A percentile compares a stretch with the other conserved stretches of the same genome.
Evolutionary conservation across 2,888 invertebrate genomes (phyloP).

Genomic region (Amorpha juglandis): DNA sequence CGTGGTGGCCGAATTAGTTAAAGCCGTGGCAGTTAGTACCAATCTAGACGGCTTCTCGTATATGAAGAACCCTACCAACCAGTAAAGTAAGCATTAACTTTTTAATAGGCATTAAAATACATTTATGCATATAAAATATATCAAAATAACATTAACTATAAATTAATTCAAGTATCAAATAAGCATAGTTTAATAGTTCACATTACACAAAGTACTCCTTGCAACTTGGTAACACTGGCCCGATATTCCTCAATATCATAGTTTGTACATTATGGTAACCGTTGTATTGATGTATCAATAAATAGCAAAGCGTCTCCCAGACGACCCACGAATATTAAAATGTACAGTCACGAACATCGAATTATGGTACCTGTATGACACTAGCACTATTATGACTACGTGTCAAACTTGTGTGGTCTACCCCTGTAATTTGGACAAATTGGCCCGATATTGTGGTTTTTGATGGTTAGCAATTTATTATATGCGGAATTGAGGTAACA

Average conservation of each 20-base stretch:
- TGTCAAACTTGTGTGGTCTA: conserved; percentile 47
- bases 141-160: no score
- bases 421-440: conserved; percentile 28
- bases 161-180: no score
- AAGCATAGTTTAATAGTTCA: no score
- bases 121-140: no score
- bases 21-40: no score
- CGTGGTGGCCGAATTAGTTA: no score
- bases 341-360: conserved; percentile 71
- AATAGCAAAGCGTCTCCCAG: conserved; percentile 65
- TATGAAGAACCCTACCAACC: no score
- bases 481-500: no score
- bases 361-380: conserved; percentile 57
- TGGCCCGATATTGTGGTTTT: background rate
- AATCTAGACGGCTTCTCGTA: no score
- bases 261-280: conserved; percentile 8
- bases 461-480: background rate
- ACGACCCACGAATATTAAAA: conserved; percentile 68
- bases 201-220: background rate
- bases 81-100: no score
- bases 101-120: no score
- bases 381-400: conserved; percentile 41
- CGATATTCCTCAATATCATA: background rate
- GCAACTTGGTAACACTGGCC: background rate
- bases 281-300: conserved; percentile 71